Base-by-base conservation (phyloP, 2,113 vertebrate genomes). In the Chinchilla lanigera region DNA sequence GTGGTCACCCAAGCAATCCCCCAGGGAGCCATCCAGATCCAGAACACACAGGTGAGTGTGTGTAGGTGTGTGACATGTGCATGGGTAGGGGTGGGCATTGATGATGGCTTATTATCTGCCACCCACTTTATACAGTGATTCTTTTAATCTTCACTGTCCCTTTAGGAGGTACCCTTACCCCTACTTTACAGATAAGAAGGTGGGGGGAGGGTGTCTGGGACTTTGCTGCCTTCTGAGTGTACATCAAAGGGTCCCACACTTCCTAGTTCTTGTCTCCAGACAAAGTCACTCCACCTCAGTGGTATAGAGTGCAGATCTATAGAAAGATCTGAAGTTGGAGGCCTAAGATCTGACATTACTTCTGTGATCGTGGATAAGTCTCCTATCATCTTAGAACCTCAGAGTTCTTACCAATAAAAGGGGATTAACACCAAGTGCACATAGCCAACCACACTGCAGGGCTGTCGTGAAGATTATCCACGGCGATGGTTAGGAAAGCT, bases 1-100 rank as follows among this genome's bases (percentile, higher is more conserved):
- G 99, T 99, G 98, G 99, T 99, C 95, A 99, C 99, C 95, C 99
- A 99, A 98, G 99, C 99, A 96, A 99, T 99, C 95, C 99, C 99
- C 90, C 99, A 99, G 69, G 99, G 99, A 97, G 99, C 99, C 98
- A 99, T 99, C 98, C 99, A 99, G 98, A 99, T 99, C 98, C 99
- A 99, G 99, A 99, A 98, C 47, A 98, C 99, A 95, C 99, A 99
- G 99, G 99, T 99, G 98, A 99, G 98, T 97, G 97, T 91, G 87
- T 60, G 63, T 52, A 71, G 73, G 89, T 87, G 80, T 96, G 69
- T 60, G 87, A 35, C 54, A 5, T 14, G 41, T 65, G 94, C 91
- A 65, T 85, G 88, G 50, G 85, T 7, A 0, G 1, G 19, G 71
- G 90, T 33, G 92, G 90, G 75, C 41, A 1, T 1, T 58, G 3